Evolutionary conservation across 2,113 vertebrate species (phyloP), one percentile per base, ranked within the genome.

Genomic region (Ictidomys tridecemlineatus): DNA sequence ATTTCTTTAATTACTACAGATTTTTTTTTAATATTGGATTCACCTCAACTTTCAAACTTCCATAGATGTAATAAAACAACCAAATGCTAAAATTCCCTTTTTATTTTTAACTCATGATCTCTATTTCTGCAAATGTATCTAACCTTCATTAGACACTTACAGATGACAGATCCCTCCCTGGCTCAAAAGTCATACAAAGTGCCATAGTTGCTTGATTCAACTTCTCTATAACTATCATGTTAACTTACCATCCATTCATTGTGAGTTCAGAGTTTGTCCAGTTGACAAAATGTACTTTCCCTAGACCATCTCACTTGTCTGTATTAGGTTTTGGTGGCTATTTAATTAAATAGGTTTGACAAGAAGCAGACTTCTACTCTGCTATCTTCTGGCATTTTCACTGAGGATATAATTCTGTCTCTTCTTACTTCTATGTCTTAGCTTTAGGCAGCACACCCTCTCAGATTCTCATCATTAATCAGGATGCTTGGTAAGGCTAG

Each of bases 41-140:
- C 58, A n/a, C 80, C 61, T 87, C 24, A 63, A 70, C 42, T 6
- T 89, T 73, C 24, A 76, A 53, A 78, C 30, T 78, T 89, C 61
- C 39, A 77, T 32, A 73, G 56, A 24, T 89, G 16, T 82, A 88
- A 96, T 32, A 70, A 63, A 93, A 82, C 12, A 76, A 58, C n/a
- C 10, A 42, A 91, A 94, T 73, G 48, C 20, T 88, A 79, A 92
- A 85, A 53, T 9, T 2, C 9, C 14, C 8, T 58, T 74, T 94
- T 90, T 86, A 20, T 79, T 91, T 88, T 77, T 69, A 73, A 93
- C 53, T 72, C 20, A 77, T 77, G 20, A 45, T 80, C 28, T 88
- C 85, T 56, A 72, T 85, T 91, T 88, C 37, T 94, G 34, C 73
- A 72, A 91, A 85, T n/a, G 65, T 72, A 85, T 34, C 22, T 51